Evolutionary conservation across 2,888 invertebrate genomes (phyloP).

Genomic region (Syrphus vitripennis): DNA sequence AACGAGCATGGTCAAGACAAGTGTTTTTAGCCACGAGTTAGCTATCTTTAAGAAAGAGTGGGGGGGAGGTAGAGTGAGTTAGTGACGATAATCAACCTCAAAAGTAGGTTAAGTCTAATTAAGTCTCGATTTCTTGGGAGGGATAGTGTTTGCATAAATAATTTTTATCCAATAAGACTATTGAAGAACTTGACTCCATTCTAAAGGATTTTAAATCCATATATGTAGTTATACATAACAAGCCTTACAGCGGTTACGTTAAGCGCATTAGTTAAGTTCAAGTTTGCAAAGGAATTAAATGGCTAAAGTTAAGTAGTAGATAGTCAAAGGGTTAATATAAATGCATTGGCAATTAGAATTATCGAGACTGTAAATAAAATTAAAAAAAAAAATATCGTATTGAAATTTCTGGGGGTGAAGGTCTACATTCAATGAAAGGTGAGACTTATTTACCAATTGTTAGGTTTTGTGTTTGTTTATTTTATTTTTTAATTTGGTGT

Average conservation of each 20-base stretch:
- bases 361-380: neutral
- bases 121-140: conserved; percentile 45
- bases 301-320: neutral
- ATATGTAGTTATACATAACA: neutral
- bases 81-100: conserved; percentile 57
- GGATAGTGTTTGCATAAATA: conserved; percentile 20
- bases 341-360: neutral
- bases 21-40: conserved; percentile 2
- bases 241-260: conserved; percentile 6
- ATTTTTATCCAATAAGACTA: conserved; percentile 24
- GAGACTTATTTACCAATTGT: no score
- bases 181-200: conserved; percentile 62
- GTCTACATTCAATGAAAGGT: neutral
- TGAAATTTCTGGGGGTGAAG: neutral
- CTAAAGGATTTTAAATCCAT: conserved; percentile 1
- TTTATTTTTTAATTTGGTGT: no score
- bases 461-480: no score
- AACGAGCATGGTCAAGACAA: conserved; percentile 68
- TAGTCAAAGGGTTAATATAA: neutral
- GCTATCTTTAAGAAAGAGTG: neutral
- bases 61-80: neutral
- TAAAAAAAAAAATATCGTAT: neutral
- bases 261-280: conserved; percentile 45
- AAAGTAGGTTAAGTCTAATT: conserved; percentile 63
- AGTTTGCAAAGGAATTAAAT: conserved; percentile 49